Evolutionary conservation across 2,113 vertebrate genomes (phyloP), one percentile per base, ranked within the genome.

Genomic region (Calyptomena viridis): DNA sequence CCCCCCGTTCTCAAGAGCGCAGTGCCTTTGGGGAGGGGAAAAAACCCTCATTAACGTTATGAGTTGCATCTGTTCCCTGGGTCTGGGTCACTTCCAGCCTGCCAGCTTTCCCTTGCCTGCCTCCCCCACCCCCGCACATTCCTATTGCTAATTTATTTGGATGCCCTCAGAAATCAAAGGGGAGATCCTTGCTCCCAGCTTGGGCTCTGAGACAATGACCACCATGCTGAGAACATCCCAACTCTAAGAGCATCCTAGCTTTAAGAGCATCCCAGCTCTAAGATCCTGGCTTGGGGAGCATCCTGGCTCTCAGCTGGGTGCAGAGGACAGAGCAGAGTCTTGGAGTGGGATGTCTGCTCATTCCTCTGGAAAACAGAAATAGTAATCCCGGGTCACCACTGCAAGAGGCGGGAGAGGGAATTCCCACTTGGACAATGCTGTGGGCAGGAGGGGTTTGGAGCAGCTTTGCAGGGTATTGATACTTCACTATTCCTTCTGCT

Each of bases 51-150:
- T 94, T 77, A 63, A 44, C 2, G 91, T 90, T 92, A 87, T 71
- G 85, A 75, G 35, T 92, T 83, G 78, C 95, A 95, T 97, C 96
- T 97, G 96, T 96, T 96, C 96, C 82, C 69, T 3, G 75, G 71
- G 88, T 60, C 95, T 49, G 33, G 76, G 94, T 71, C 49, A 85
- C 67, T n/a, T 90, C 90, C 92, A 96, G 85, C 87, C 53, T 11
- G 3, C 66, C 25, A 42, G 89, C 52, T 47, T 55, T 50, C 30
- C 19, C 0, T 49, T 7, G 55, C 58, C 42, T 30, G 53, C 68
- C 49, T 49, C 28, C 58, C 52, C 91, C 49, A 80, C 87, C 69
- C 60, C 77, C 46, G 8, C 55, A 28, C 47, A 84, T 94, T 87
- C 97, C 90, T 80, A 31, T 46, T 76, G 33, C 69, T 89, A 53